Evolutionary conservation across 1,140 invertebrate species (phyloP).

Genomic region (Paracyclopina nana): DNA sequence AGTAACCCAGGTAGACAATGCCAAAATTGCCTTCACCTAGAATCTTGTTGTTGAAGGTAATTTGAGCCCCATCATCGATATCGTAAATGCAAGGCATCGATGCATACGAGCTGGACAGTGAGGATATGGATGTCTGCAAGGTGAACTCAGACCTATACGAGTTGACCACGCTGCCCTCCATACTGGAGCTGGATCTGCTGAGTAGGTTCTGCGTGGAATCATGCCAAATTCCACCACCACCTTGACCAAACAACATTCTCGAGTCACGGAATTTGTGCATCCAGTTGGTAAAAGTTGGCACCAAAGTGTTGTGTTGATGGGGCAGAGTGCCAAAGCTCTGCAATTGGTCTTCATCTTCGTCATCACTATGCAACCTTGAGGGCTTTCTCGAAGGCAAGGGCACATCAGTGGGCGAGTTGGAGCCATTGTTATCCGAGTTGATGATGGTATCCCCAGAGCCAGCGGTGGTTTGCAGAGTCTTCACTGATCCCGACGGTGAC

Average conservation of each 20-base stretch:
- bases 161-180: no score
- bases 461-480: not conserved
- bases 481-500: no score
- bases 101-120: not conserved
- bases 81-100: not conserved
- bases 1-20: conserved; percentile 8
- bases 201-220: not conserved
- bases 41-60: conserved; percentile 5
- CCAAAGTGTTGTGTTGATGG: not conserved
- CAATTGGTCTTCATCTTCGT: not conserved
- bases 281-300: not conserved
- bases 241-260: not conserved
- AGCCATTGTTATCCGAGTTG: not conserved
- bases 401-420: not conserved
- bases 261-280: not conserved
- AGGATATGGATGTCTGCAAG: not conserved
- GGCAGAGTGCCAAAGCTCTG: not conserved
- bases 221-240: not conserved
- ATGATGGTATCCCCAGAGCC: not conserved
- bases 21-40: conserved; percentile 15
- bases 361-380: not conserved
- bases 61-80: conserved; percentile 1
- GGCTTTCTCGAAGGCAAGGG: not conserved
- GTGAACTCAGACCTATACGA: no score
- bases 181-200: no score